Evolutionary conservation across 2,113 vertebrate genomes (phyloP), one percentile per base, ranked within the genome.

Genomic region (Chaetodon auriga): DNA sequence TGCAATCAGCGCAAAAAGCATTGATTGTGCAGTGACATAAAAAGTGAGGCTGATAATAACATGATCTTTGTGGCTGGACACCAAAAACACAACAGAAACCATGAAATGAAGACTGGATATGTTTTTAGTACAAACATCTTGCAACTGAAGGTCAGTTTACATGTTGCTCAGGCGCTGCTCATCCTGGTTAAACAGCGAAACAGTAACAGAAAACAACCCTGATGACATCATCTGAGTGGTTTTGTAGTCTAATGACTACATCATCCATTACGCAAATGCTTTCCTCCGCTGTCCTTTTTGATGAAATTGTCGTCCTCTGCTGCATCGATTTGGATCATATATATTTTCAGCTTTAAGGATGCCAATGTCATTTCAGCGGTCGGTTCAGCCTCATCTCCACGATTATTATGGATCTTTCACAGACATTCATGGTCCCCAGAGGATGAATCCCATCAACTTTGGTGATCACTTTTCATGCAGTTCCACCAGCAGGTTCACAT

Each of bases 231-330:
- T 41, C 18, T 30, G 30, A 30, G 30, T 30, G 2, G 30, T 30
- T 30, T 30, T 30, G 30, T 3, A 30, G 30, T 30, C 30, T 19
- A 51, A 51, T 51, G 49, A 51, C 19, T 19, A 54, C 19, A n/a
- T 54, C 55, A 82, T 75, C 87, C 73, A 61, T 78, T 83, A 87
- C 85, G 85, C 87, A 91, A 92, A 89, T 85, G 61, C 61, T 65
- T 75, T 83, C 61, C 83, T 82, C 63, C 49, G 43, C 65, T 69
- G 54, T 82, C 69, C 86, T 86, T 79, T 85, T 68, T 81, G 74
- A 83, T 71, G 6, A 84, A 90, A 90, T 83, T 68, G 12, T n/a
- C 21, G 60, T 25, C 15, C 11, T 57, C 23, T 45, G 51, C 18
- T 46, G 41, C 30, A 41, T 49, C 12, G 13, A 55, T 30, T 51